These are phyloP conservation scores for Eurystomus gularis DNA, from an alignment of 2,113 vertebrate genomes.

Conservation along the genomic window DNA sequence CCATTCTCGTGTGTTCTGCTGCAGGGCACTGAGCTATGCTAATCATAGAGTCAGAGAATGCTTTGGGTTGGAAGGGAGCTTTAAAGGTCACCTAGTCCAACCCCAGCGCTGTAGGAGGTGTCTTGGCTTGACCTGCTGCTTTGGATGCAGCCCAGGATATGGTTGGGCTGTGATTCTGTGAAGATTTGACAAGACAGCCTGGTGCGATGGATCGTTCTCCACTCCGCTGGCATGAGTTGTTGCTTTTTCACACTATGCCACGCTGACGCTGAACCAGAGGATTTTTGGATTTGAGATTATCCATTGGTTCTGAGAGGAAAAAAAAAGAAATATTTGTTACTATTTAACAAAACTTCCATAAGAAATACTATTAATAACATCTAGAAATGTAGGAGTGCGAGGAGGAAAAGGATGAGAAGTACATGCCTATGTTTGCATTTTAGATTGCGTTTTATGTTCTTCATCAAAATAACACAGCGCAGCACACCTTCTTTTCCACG, in stretches of 20 bases:
- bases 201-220: not conserved
- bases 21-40: not conserved
- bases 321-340: not conserved
- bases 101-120: too few species aligned
- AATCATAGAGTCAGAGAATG: too few species aligned
- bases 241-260: fast-evolving
- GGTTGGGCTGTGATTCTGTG: too few species aligned
- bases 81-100: too few species aligned
- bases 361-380: too few species aligned
- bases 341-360: not conserved
- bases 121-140: too few species aligned
- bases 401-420: not conserved
- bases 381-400: not conserved
- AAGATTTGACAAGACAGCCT: not conserved
- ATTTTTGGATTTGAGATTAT: not conserved
- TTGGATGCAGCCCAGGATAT: too few species aligned
- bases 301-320: fast-evolving
- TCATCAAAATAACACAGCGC: not conserved
- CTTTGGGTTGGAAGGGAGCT: too few species aligned
- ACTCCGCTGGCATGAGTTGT: fast-evolving
- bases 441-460: not conserved
- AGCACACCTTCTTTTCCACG: not conserved
- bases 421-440: not conserved
- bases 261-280: fast-evolving
- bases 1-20: not conserved